phyloP scores from a whole-genome alignment of 2,797 vertebrate species.

The Sebastes cheni region DNA sequence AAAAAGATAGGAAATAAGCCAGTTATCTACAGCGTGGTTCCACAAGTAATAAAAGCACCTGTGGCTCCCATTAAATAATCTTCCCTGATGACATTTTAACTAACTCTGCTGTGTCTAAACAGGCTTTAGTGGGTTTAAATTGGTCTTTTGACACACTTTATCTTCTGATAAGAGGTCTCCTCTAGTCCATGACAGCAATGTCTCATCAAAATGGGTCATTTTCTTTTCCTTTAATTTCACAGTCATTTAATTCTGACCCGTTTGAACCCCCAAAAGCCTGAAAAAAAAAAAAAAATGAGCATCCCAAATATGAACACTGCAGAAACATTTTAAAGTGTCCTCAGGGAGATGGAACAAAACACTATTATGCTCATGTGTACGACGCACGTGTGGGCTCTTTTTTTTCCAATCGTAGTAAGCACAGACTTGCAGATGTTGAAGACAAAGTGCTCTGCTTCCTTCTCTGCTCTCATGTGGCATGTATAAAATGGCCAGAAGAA shows the following conservation, averaged over 20 bases:
- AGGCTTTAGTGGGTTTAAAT: slow-evolving; percentile 14
- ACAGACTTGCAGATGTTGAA: slow-evolving; percentile 16
- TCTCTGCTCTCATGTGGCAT: slow-evolving; percentile 42
- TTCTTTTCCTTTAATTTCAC: slow-evolving; percentile 36
- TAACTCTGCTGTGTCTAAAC: slow-evolving; percentile 22
- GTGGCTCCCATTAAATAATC: slow-evolving; percentile 13
- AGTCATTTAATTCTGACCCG: slow-evolving; percentile 38
- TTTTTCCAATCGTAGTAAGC: not conserved
- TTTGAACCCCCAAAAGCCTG: slow-evolving; percentile 1
- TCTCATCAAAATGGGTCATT: slow-evolving; percentile 25
- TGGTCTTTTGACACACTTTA: slow-evolving; percentile 26
- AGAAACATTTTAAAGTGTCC: slow-evolving; percentile 2
- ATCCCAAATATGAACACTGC: slow-evolving; percentile 10
- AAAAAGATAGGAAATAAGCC: not conserved
- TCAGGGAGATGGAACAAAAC: not conserved
- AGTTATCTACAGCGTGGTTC: not conserved
- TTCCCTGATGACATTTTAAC: slow-evolving; percentile 9
- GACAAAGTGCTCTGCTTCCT: slow-evolving; percentile 49
- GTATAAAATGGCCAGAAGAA: slow-evolving; percentile 35
- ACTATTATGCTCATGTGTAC: not conserved
- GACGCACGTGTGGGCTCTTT: not conserved
- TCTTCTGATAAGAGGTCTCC: slow-evolving; percentile 27
- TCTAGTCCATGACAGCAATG: slow-evolving; percentile 4
- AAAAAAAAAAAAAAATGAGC: not conserved
- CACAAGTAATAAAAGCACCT: slow-evolving; percentile 9